These are phyloP conservation scores for Neodontobutis hainanensis DNA, from an alignment of 2,113 vertebrate species.

Conservation along the genomic window DNA sequence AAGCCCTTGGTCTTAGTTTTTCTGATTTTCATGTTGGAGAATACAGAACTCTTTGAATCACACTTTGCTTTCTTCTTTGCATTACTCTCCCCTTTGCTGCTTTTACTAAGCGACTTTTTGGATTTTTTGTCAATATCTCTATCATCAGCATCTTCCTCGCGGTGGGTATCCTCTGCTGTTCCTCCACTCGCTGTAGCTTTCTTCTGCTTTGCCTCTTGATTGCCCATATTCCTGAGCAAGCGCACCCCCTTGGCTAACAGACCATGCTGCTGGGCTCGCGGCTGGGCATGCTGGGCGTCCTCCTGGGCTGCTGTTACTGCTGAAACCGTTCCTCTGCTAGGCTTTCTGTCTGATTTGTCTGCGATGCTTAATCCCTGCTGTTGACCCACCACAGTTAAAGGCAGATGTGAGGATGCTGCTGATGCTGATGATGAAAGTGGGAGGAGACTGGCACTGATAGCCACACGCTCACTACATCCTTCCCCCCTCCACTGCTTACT, in stretches of 20 bases:
- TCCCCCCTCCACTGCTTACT: conserved; percentile 74
- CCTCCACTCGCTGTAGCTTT: conserved; percentile 76
- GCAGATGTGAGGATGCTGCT: conserved; percentile 70
- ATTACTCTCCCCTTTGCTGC: conserved; percentile 75
- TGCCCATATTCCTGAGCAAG: conserved; percentile 87
- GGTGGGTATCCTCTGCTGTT: conserved; percentile 59
- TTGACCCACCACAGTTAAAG: conserved; percentile 64
- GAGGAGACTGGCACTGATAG: conserved; percentile 70
- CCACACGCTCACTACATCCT: conserved; percentile 74
- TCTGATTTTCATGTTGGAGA: conserved; percentile 90
- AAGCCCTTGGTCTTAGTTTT: conserved; percentile 85
- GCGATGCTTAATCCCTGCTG: conserved; percentile 72
- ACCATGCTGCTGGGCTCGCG: conserved; percentile 77
- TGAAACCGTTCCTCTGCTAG: conserved; percentile 42
- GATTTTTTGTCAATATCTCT: conserved; percentile 86
- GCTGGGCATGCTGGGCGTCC: conserved; percentile 41
- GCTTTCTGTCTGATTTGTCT: conserved; percentile 38
- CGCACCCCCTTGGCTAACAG: conserved; percentile 78
- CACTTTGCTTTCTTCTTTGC: conserved; percentile 86
- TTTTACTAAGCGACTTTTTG: conserved; percentile 82
- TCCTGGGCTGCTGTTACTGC: conserved; percentile 20
- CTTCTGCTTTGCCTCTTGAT: conserved; percentile 93
- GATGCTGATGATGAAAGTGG: conserved; percentile 71
- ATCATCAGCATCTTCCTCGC: conserved; percentile 75
- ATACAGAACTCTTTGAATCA: conserved; percentile 86